Base-by-base conservation (phyloP, 2,888 invertebrate species). In the Hydropsyche betteni region DNA sequence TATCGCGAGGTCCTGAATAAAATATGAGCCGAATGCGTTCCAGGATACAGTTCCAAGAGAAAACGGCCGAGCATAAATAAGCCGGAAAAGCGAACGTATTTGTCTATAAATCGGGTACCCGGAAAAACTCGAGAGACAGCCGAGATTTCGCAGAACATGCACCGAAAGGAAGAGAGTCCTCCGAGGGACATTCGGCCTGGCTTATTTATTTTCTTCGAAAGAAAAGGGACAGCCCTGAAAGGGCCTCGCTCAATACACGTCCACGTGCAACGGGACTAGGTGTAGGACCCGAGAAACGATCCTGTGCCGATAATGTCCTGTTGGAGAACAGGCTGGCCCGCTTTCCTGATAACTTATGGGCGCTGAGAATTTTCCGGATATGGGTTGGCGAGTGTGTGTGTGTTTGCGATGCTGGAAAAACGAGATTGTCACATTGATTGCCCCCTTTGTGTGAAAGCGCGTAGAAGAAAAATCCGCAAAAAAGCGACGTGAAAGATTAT, bases 161-260 rank as follows among this genome's bases (percentile, higher is more conserved):
- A 14, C 34, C 74, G 61, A 14, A 12, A 76, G 74, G 64, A 64
- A n/a, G 52, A n/a, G 70, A 68, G 52, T 58, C 52, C 71, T 51
- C 76, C 16, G 76, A 74, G 75, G 52, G 33, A 68, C 58, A 74
- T 74, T 76, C 52, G 53, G 73, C 53, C 72, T 38, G 61, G 69
- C 38, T 76, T 78, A 76, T 78, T 78, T 78, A 78, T 78, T 75
- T 75, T 73, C 76, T 73, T 76, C 69, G 74, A 73, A 64, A 74
- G 52, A 52, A n/a, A n/a, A 55, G 34, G 53, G 52, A 51, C 53
- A 70, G 51, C 70, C 70, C 53, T 53, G 52, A 53, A 70, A 24
- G 70, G 24, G 24, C 24, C 34, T 14, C 53, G 53, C 14, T 70
- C 33, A 70, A 70, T 70, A 70, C 53, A 53, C 53, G 70, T 70